These are phyloP conservation scores for Bolinopsis microptera DNA, from an alignment of 37 sponge, comb jelly and placozoan species.

Conservation along the genomic window DNA sequence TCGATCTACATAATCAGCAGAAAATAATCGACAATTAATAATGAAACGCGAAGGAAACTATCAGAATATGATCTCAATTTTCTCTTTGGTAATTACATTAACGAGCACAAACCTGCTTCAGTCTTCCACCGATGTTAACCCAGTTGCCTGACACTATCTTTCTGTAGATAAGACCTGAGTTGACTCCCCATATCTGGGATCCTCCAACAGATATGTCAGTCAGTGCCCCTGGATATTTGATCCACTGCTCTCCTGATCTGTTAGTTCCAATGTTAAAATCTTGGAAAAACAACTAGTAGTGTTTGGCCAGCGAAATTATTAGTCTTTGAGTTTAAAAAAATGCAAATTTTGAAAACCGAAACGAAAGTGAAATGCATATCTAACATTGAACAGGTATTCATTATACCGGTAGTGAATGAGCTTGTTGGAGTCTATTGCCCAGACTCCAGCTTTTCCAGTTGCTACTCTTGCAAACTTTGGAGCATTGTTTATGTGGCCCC, in stretches of 20 bases:
- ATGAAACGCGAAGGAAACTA: too few relatives aligned
- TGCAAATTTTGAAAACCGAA: too few relatives aligned
- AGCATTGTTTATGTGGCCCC: background rate
- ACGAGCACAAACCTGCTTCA: background rate
- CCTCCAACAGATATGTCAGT: background rate
- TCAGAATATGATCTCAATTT: too few relatives aligned
- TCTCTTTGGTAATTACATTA: too few relatives aligned
- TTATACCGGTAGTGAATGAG: background rate
- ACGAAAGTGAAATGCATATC: too few relatives aligned
- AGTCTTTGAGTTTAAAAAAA: too few relatives aligned
- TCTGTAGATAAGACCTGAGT: background rate
- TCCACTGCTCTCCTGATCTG: background rate
- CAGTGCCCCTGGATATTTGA: background rate
- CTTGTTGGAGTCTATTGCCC: background rate
- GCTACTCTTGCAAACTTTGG: background rate
- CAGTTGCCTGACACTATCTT: background rate
- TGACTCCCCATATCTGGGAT: background rate
- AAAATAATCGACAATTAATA: too few relatives aligned
- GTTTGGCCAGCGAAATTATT: too few relatives aligned
- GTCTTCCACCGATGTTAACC: background rate
- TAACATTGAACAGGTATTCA: too few relatives aligned
- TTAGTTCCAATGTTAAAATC: too few relatives aligned
- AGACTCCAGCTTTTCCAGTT: background rate
- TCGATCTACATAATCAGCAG: too few relatives aligned
- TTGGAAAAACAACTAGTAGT: too few relatives aligned